These are phyloP conservation scores for Gryllus longicercus DNA, from an alignment of 2,888 invertebrate genomes.

Conservation along the genomic window DNA sequence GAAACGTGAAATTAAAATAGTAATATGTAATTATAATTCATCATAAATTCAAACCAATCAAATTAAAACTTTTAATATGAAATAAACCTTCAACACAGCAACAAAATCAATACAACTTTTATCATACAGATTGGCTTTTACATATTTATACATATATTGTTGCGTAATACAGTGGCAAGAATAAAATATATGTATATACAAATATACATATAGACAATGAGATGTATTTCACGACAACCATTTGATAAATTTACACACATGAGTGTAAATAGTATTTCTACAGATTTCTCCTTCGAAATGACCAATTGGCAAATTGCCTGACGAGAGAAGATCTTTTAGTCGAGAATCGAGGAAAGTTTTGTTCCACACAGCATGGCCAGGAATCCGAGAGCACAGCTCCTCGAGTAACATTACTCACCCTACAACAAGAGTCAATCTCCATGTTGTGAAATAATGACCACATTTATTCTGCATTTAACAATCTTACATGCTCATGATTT, in stretches of 20 bases:
- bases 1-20: neutral
- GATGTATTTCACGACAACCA: neutral
- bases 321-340: constrained; percentile 36
- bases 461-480: no score
- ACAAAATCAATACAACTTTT: neutral
- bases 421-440: constrained; percentile 26
- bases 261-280: constrained; percentile 27
- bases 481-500: no score
- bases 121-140: neutral
- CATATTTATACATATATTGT: constrained; percentile 17
- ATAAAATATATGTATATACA: neutral
- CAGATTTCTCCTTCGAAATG: constrained; percentile 36
- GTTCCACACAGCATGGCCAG: constrained; percentile 28
- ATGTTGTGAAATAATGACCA: neutral
- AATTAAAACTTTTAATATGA: neutral
- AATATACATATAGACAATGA: neutral
- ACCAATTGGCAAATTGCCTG: constrained; percentile 37
- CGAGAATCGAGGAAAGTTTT: constrained; percentile 35
- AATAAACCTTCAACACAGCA: neutral
- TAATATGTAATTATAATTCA: neutral
- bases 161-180: constrained; percentile 9
- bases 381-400: constrained; percentile 26
- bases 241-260: neutral
- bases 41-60: neutral
- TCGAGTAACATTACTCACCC: constrained; percentile 34